A percentile compares a stretch with the other conserved stretches of the same genome.
These are phyloP conservation scores for Neoniphon sammara DNA, from an alignment of 2,797 vertebrate species.

Conservation along the genomic window DNA sequence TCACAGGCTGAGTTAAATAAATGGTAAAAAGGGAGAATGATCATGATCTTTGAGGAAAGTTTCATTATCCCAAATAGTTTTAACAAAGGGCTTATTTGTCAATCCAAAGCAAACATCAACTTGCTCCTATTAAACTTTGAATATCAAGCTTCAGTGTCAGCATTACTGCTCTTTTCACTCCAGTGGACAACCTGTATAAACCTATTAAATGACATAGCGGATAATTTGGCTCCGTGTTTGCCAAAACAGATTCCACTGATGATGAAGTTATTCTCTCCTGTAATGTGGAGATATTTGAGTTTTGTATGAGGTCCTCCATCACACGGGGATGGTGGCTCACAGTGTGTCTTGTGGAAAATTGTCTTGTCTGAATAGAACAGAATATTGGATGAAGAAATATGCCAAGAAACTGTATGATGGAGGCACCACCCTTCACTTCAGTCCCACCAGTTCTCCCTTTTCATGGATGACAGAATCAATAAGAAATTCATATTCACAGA, in stretches of 20 bases:
- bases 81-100: too few relatives aligned
- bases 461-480: slow-evolving; percentile 23
- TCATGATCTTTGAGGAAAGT: background rate
- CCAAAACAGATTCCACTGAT: too few relatives aligned
- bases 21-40: background rate
- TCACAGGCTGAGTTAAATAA: background rate
- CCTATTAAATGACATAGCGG: background rate
- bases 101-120: too few relatives aligned
- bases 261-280: too few relatives aligned
- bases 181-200: background rate
- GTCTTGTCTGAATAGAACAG: background rate
- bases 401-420: background rate
- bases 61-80: too few relatives aligned
- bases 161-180: too few relatives aligned
- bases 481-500: slow-evolving; percentile 1
- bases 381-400: background rate
- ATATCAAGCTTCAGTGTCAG: too few relatives aligned
- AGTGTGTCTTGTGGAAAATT: background rate
- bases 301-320: too few relatives aligned
- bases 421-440: background rate
- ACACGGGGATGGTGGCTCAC: too few relatives aligned
- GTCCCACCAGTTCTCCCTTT: slow-evolving; percentile 2
- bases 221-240: too few relatives aligned
- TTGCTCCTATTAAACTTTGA: too few relatives aligned
- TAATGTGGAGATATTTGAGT: too few relatives aligned